phyloP scores from a whole-genome alignment of 2,797 vertebrate species.

The Serranus cabrilla region DNA sequence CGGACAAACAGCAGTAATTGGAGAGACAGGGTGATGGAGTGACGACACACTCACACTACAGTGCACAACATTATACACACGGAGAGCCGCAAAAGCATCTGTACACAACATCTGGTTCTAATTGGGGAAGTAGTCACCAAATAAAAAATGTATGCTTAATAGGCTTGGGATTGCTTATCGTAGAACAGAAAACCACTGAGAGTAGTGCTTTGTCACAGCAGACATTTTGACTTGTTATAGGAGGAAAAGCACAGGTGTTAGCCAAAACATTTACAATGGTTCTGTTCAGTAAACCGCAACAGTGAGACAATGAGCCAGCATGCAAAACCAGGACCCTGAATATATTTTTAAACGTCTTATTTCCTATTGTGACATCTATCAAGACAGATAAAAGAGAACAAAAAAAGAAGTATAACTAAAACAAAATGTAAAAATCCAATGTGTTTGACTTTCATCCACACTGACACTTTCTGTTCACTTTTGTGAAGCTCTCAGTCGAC shows the following conservation, averaged over 20 bases:
- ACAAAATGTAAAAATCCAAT: too few relatives aligned
- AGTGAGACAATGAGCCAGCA: not conserved
- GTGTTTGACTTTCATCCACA: not conserved
- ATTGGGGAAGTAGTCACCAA: too few relatives aligned
- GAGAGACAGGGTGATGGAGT: slow-evolving; percentile 50
- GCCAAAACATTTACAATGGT: not conserved
- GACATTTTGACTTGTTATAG: not conserved
- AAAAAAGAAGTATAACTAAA: too few relatives aligned
- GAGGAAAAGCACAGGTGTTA: not conserved
- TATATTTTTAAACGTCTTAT: not conserved
- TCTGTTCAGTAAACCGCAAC: not conserved
- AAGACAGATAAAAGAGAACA: not conserved
- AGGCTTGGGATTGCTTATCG: not conserved
- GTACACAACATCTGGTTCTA: too few relatives aligned
- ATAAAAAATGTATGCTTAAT: not conserved
- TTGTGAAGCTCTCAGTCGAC: not conserved
- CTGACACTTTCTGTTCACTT: not conserved
- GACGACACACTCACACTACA: slow-evolving; percentile 24
- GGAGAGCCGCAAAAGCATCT: slow-evolving; percentile 3
- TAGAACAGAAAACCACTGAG: not conserved
- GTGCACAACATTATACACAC: slow-evolving; percentile 22
- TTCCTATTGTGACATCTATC: not conserved
- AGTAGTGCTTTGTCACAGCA: not conserved
- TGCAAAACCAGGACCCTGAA: not conserved
- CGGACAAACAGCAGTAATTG: slow-evolving; percentile 71